Base-by-base conservation (phyloP, 2,113 vertebrate genomes). In the Rhabdomys dilectus region DNA sequence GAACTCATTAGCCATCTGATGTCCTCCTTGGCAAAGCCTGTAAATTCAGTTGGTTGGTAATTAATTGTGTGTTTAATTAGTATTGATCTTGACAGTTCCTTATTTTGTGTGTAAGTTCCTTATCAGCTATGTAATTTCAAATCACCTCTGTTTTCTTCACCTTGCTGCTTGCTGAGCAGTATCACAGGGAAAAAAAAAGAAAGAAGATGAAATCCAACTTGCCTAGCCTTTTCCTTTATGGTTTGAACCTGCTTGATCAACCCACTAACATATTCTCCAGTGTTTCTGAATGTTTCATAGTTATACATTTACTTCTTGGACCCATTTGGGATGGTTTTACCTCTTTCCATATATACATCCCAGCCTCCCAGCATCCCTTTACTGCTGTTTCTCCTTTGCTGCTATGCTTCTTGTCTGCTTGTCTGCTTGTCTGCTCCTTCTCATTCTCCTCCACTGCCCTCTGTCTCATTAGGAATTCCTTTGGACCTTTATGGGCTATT, bases 31-130 rank as follows among this genome's bases (percentile, higher is more conserved):
- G 42, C 45, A 60, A 64, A 86, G 68, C 68, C 15, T 10, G 7
- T 62, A 62, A 22, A 48, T 92, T 73, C 56, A 75, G 66, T 29
- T 31, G 48, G 4, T 66, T 51, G 72, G 31, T 31, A 39, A 86
- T 86, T 86, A 86, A 66, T 36, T 60, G 60, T 62, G 51, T 60
- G 56, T 84, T 93, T 94, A 62, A 73, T 73, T n/a, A n/a, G n/a
- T 80, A 21, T n/a, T 60, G 64, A 29, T 81, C 56, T 82, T 34
- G 68, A 56, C 58, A 36, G 45, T 26, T 76, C 76, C 16, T 84
- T 84, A 62, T 62, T 82, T 60, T 73, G 12, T 34, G 19, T 53
- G 10, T 29, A 82, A 81, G 64, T 89, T 17, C 73, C 60, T 84
- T 66, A 60, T 84, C 45, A 66, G 34, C 22, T 84, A 12, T 29